These are phyloP conservation scores for Argyra leucocephala DNA, from an alignment of 2,888 invertebrate species.

Conservation along the genomic window DNA sequence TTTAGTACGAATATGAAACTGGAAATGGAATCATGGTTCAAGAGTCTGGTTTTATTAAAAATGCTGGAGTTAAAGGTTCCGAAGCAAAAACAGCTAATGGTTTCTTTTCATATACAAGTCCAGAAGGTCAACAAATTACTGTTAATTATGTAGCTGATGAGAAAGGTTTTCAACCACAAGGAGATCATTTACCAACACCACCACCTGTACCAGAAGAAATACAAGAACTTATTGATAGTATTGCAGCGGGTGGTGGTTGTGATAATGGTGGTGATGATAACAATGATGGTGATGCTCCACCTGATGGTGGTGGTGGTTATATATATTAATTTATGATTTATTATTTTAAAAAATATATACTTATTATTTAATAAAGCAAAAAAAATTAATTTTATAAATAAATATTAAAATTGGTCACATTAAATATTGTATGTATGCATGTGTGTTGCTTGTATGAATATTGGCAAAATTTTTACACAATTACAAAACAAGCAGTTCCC, in stretches of 20 bases:
- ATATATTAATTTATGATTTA: not conserved
- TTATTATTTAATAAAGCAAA: not conserved
- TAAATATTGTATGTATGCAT: no score
- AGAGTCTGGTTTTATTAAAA: constrained; percentile 58
- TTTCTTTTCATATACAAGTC: constrained; percentile 59
- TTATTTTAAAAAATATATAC: not conserved
- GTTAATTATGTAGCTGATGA: constrained; percentile 63
- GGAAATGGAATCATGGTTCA: constrained; percentile 64
- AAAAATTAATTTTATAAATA: not conserved
- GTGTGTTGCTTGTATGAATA: no score
- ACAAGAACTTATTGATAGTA: constrained; percentile 43
- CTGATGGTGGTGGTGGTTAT: constrained; percentile 18
- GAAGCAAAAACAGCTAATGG: constrained; percentile 62
- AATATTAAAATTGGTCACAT: no score
- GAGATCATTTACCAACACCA: constrained; percentile 69
- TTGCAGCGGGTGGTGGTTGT: constrained; percentile 37
- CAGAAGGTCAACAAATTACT: constrained; percentile 58
- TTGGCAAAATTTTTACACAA: no score
- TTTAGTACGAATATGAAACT: constrained; percentile 60
- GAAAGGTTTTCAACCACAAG: constrained; percentile 53
- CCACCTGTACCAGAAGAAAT: constrained; percentile 72
- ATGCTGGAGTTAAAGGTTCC: constrained; percentile 54
- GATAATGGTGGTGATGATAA: constrained; percentile 33
- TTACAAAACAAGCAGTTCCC: no score
- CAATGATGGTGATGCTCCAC: constrained; percentile 23